Evolutionary conservation across 2,797 vertebrate genomes (phyloP).

Genomic region (Hypotaenidia okinawae): DNA sequence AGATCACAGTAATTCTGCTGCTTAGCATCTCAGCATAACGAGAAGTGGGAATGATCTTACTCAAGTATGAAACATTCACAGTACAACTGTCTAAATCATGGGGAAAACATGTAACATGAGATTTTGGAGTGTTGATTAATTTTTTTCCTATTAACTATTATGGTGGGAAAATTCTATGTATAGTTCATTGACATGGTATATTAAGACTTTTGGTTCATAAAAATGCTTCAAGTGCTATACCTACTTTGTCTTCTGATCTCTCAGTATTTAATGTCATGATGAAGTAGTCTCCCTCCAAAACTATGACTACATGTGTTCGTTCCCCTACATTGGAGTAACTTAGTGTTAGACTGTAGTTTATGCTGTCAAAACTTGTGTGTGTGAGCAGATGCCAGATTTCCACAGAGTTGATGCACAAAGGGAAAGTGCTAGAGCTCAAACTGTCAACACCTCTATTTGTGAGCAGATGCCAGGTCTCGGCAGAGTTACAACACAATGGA

Average conservation of each 20-base stretch:
- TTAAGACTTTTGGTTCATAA: background rate
- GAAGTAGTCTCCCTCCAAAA: background rate
- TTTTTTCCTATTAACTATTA: background rate
- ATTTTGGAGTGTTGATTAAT: background rate
- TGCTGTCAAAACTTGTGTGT: constrained; percentile 56
- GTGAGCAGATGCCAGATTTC: constrained; percentile 59
- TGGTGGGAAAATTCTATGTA: background rate
- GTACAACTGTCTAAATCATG: background rate
- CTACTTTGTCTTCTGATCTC: background rate
- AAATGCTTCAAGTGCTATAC: background rate
- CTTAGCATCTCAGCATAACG: background rate
- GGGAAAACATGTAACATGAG: background rate
- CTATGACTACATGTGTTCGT: background rate
- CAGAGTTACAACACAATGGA: constrained; percentile 65
- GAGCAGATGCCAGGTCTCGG: constrained; percentile 67
- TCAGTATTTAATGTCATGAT: background rate
- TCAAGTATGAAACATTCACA: background rate
- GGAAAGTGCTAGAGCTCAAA: constrained; percentile 58
- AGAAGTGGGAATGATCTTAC: background rate
- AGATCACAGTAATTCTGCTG: background rate
- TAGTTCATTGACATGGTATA: background rate
- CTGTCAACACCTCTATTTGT: constrained; percentile 67
- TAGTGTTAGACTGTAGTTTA: constrained; percentile 43
- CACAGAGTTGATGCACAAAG: constrained; percentile 54
- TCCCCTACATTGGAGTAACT: background rate